These are phyloP conservation scores for Elephantulus edwardii DNA, from an alignment of 2,113 vertebrate genomes.

Conservation along the genomic window DNA sequence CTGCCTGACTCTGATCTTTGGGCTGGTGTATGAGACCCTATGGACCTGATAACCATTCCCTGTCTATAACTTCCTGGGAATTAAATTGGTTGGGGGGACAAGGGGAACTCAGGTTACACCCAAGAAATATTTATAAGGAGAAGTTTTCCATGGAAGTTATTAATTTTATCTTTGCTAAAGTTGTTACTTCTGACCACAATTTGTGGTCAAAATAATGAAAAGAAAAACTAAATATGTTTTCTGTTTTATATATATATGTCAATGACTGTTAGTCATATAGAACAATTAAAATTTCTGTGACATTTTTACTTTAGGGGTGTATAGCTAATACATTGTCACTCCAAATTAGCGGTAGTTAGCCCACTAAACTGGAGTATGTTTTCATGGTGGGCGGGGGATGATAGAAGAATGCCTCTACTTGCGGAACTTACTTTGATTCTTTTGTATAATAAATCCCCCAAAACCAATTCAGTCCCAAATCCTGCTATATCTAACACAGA, in stretches of 20 bases:
- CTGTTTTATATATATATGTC: background rate
- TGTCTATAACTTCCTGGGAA: slow-evolving; percentile 18
- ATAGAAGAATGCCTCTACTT: background rate
- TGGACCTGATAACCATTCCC: background rate
- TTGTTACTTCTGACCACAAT: slow-evolving; percentile 25
- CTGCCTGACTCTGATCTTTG: background rate
- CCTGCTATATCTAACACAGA: slow-evolving; percentile 17
- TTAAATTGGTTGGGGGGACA: background rate
- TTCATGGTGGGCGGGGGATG: slow-evolving; percentile 36
- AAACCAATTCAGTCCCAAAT: slow-evolving; percentile 1
- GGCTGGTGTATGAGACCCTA: background rate
- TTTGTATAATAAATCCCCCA: slow-evolving; percentile 26
- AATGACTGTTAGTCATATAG: background rate
- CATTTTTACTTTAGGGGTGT: background rate
- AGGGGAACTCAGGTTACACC: background rate
- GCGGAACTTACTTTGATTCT: background rate
- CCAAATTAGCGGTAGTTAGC: slow-evolving; percentile 42
- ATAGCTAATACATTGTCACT: background rate
- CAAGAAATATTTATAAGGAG: slow-evolving; percentile 15
- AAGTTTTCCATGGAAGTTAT: slow-evolving; percentile 35
- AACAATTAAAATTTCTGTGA: slow-evolving; percentile 5
- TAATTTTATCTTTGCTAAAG: slow-evolving; percentile 52
- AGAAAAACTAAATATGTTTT: background rate
- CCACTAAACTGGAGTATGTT: background rate
- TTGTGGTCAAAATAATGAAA: slow-evolving; percentile 36